phyloP scores from a whole-genome alignment of 2,888 invertebrate species.

The Nasonia oneida region DNA sequence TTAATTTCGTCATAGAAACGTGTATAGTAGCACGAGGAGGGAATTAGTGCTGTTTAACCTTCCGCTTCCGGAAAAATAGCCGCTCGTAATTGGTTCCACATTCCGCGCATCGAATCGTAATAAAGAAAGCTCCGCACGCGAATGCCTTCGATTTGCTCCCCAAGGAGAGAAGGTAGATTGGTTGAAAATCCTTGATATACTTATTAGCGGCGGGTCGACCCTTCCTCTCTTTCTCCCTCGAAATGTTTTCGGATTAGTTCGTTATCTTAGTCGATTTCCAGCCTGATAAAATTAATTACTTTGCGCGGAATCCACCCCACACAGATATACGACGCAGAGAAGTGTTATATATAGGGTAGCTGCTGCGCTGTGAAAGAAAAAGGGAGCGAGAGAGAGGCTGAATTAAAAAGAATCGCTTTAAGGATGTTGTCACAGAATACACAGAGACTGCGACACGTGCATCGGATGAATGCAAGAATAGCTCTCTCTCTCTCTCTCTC shows the following conservation, averaged over 20 bases:
- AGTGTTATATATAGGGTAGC: neutral
- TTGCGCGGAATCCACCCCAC: conserved; percentile 44
- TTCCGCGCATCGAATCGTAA: conserved; percentile 2
- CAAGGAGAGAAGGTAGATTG: neutral
- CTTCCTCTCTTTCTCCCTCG: conserved; percentile 2
- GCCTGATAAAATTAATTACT: conserved; percentile 56
- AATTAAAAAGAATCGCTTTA: conserved; percentile 46
- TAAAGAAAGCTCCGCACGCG: conserved; percentile 18
- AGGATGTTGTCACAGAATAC: conserved; percentile 44
- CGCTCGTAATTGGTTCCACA: conserved; percentile 25
- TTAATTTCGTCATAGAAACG: neutral
- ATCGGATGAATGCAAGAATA: conserved; percentile 1
- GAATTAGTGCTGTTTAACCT: conserved; percentile 12
- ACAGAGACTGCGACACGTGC: conserved; percentile 46
- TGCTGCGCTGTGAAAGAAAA: conserved; percentile 9
- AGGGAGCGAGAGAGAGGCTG: conserved; percentile 40
- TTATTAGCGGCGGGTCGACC: conserved; percentile 44
- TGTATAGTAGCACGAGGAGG: neutral
- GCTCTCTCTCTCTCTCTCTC: neutral
- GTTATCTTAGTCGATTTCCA: conserved; percentile 59
- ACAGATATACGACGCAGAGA: neutral
- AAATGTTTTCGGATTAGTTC: conserved; percentile 54
- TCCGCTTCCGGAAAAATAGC: conserved; percentile 16
- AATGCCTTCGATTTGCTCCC: neutral
- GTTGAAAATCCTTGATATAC: conserved; percentile 50